Conservation (phyloP, 2,888 invertebrate species). For the Hoplodrina ambigua region DNA sequence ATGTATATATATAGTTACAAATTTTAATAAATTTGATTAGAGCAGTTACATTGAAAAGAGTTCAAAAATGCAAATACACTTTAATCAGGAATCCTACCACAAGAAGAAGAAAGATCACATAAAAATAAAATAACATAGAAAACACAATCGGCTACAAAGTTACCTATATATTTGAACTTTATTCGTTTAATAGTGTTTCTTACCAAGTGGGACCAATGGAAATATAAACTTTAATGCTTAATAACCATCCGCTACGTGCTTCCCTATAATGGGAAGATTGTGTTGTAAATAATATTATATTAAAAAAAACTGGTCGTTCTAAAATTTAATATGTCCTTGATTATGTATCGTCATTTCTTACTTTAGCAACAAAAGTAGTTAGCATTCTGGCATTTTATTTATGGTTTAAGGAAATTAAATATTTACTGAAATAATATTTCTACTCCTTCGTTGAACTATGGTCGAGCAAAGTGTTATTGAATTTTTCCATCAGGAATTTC, state of each 20-base stretch:
- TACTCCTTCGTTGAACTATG: too few relatives aligned
- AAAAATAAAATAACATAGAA: too few relatives aligned
- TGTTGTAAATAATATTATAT: neutral
- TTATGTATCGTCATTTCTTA: neutral
- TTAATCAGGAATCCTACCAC: too few relatives aligned
- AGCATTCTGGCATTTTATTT: slow-evolving; percentile 7
- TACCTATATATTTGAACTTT: neutral
- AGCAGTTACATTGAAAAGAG: too few relatives aligned
- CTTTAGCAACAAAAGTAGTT: neutral
- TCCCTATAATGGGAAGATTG: neutral
- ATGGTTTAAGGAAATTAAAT: neutral
- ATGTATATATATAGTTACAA: too few relatives aligned
- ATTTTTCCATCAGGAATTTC: too few relatives aligned
- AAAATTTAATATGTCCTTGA: neutral
- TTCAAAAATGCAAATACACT: too few relatives aligned
- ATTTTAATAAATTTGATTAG: too few relatives aligned
- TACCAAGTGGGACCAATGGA: neutral
- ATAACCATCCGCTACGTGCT: slow-evolving; percentile 1
- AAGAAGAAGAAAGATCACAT: too few relatives aligned
- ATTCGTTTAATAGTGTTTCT: slow-evolving; percentile 8
- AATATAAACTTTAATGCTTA: neutral
- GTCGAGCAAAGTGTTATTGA: too few relatives aligned
- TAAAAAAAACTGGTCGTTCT: neutral
- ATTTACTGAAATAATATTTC: slow-evolving; percentile 13
- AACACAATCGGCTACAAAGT: slow-evolving; percentile 2